phyloP scores from a whole-genome alignment of 2,888 invertebrate genomes.

The Taenaris catops region DNA sequence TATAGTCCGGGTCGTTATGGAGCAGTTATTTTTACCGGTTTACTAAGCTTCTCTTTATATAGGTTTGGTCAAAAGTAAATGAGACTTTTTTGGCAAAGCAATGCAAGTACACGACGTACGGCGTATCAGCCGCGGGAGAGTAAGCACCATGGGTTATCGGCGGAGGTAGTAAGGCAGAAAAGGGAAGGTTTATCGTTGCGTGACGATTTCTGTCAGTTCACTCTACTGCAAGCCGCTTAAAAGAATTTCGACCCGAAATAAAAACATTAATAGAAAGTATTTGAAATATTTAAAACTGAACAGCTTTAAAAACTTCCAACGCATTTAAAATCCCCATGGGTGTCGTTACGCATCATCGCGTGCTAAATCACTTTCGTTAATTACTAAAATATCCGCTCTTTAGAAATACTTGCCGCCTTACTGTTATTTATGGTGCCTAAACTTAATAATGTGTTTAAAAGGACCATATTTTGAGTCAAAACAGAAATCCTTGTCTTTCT shows the following conservation, averaged over 20 bases:
- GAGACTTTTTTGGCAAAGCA: too few relatives aligned
- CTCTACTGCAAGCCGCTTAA: conserved; percentile 6
- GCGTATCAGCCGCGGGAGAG: too few relatives aligned
- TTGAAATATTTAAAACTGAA: too few relatives aligned
- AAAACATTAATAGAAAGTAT: too few relatives aligned
- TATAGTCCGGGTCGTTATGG: conserved; percentile 30
- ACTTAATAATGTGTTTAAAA: conserved; percentile 16
- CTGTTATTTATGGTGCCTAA: conserved; percentile 28
- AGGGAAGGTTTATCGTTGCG: too few relatives aligned
- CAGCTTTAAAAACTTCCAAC: conserved; percentile 10
- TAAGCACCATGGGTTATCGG: too few relatives aligned
- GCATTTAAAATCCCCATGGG: conserved; percentile 21
- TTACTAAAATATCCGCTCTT: conserved; percentile 33
- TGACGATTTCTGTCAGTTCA: too few relatives aligned
- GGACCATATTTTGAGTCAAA: not conserved
- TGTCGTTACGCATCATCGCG: conserved; percentile 26
- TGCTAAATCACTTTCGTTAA: conserved; percentile 38
- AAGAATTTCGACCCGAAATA: conserved; percentile 6
- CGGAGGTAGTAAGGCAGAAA: too few relatives aligned
- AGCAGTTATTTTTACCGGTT: conserved; percentile 33
- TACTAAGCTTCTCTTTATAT: conserved; percentile 23
- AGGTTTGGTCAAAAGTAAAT: too few relatives aligned
- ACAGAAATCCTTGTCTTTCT: not conserved
- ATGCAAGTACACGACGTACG: too few relatives aligned
- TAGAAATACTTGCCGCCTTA: conserved; percentile 27